phyloP scores from a whole-genome alignment of 2,113 vertebrate genomes.

The Theristicus caerulescens region DNA sequence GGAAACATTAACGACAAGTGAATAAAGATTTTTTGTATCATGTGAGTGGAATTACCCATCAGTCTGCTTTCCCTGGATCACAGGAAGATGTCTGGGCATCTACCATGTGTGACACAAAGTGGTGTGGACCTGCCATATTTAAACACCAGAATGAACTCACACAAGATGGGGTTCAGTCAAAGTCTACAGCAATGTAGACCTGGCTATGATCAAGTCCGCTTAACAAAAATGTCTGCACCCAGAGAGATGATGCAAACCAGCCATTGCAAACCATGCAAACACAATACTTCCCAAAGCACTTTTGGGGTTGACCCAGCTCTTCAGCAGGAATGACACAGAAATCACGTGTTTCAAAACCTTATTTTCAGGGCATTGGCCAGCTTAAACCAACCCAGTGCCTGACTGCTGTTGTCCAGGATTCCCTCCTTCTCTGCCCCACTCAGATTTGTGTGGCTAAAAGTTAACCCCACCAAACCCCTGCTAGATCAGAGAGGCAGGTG shows the following conservation, averaged over 20 bases:
- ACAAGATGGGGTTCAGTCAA: background rate
- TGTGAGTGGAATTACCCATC: background rate
- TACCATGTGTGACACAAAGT: background rate
- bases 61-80: background rate
- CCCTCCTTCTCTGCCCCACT: background rate
- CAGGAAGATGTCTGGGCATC: background rate
- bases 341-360: background rate
- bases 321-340: background rate
- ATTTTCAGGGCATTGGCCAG: background rate
- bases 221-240: background rate
- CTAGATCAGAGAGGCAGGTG: background rate
- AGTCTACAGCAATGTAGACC: background rate
- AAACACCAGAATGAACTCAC: background rate
- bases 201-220: background rate
- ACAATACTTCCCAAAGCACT: background rate
- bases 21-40: background rate
- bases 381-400: background rate
- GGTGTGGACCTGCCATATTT: background rate
- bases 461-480: background rate
- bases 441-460: background rate
- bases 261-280: background rate
- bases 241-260: background rate
- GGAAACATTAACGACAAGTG: background rate
- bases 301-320: background rate
- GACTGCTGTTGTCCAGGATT: background rate